Conservation (phyloP, 2,888 invertebrate species). For the Andrena minutula region DNA sequence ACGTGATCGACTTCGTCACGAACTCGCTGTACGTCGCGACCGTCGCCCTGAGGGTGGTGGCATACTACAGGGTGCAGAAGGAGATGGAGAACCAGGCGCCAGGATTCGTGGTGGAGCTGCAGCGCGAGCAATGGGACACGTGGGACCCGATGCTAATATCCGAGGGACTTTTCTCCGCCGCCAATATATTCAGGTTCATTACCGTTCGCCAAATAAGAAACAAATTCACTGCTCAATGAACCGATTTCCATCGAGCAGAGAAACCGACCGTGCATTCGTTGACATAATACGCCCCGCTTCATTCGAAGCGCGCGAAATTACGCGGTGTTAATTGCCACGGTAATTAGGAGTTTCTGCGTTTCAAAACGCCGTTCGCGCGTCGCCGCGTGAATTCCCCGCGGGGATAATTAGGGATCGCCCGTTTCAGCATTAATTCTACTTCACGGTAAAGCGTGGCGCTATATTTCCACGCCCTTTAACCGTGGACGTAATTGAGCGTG, state of each 20-base stretch:
- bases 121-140: constrained; percentile 97
- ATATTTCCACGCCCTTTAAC: constrained; percentile 10
- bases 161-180: constrained; percentile 98
- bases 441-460: background rate
- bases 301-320: background rate
- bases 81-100: constrained; percentile 90
- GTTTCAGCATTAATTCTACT: constrained; percentile 28
- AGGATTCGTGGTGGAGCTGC: constrained; percentile 88
- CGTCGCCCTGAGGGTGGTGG: constrained; percentile 96
- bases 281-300: background rate
- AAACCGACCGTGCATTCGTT: background rate
- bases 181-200: constrained; percentile 94
- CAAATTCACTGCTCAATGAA: background rate
- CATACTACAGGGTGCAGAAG: constrained; percentile 96
- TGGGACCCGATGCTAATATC: constrained; percentile 99
- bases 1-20: constrained; percentile 99
- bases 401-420: constrained; percentile 18
- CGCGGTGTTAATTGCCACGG: background rate
- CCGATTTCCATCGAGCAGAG: background rate
- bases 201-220: background rate
- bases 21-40: constrained; percentile 99
- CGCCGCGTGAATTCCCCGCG: constrained; percentile 2
- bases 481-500: constrained; percentile 13
- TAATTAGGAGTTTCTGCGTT: constrained; percentile 7
- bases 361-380: constrained; percentile 5